Percentiles rank a stretch among this genome's conserved stretches.
These are phyloP conservation scores for Argyresthia goedartella DNA, from an alignment of 2,888 invertebrate genomes.

Conservation along the genomic window DNA sequence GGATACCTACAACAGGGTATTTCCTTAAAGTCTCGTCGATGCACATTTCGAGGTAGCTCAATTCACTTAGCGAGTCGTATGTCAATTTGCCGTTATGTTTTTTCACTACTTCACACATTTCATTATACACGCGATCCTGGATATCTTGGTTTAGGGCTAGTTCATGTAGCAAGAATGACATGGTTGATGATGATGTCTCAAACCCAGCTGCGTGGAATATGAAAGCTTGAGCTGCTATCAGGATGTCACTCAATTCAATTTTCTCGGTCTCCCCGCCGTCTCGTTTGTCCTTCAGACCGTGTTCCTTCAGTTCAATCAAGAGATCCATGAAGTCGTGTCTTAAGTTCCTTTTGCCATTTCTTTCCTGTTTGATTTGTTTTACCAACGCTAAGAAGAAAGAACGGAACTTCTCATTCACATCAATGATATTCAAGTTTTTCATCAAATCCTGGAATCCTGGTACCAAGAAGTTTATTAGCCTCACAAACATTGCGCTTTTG, in stretches of 20 bases:
- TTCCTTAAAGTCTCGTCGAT: conserved; percentile 41
- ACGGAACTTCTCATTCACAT: background rate
- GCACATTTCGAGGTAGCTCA: conserved; percentile 41
- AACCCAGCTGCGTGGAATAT: conserved; percentile 50
- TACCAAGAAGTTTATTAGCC: background rate
- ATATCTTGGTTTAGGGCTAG: conserved; percentile 35
- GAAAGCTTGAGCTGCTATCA: conserved; percentile 38
- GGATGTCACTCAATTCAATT: background rate
- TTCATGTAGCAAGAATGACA: conserved; percentile 42
- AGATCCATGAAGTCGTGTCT: conserved; percentile 16
- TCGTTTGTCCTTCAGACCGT: background rate
- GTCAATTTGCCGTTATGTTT: conserved; percentile 26
- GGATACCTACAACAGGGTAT: conserved; percentile 23
- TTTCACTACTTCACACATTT: conserved; percentile 31
- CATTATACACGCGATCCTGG: conserved; percentile 31
- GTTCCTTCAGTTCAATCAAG: conserved; percentile 11
- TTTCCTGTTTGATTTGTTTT: background rate
- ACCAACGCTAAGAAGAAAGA: background rate
- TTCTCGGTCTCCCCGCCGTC: background rate
- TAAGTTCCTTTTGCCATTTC: background rate
- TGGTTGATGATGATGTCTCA: conserved; percentile 56
- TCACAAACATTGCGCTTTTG: background rate
- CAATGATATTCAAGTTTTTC: background rate
- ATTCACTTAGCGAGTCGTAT: conserved; percentile 41
- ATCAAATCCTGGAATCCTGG: conserved; percentile 1